A percentile compares a stretch with the other conserved stretches of the same genome.
These are phyloP conservation scores for Trachelus tabidus DNA, from an alignment of 2,888 invertebrate species.

Conservation along the genomic window DNA sequence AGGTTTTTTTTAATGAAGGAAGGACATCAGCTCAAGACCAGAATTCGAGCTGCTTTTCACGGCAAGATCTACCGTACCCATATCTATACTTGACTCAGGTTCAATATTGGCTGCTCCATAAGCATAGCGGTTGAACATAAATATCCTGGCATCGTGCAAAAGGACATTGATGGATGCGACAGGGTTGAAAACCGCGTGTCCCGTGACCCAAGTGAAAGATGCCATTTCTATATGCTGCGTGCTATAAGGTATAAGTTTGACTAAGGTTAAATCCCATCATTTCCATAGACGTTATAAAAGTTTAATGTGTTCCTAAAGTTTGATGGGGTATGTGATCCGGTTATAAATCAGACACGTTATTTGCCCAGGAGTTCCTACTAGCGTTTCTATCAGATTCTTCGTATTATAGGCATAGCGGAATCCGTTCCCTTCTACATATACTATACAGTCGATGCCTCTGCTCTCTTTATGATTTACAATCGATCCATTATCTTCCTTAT, in stretches of 20 bases:
- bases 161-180: conserved; percentile 11
- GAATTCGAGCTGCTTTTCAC: not conserved
- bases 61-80: not conserved
- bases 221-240: not conserved
- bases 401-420: not conserved
- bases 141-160: conserved; percentile 8
- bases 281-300: conserved; percentile 49
- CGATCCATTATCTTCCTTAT: not conserved
- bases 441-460: not conserved
- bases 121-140: not conserved
- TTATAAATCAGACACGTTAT: conserved; percentile 55
- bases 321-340: conserved; percentile 54
- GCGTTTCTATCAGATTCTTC: not conserved
- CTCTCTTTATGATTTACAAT: not conserved
- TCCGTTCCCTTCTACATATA: not conserved
- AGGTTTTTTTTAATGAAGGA: too few relatives aligned
- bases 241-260: not conserved
- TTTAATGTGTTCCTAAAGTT: conserved; percentile 55
- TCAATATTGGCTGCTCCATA: not conserved
- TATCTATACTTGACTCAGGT: not conserved
- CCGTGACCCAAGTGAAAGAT: not conserved
- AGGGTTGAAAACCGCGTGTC: conserved; percentile 8
- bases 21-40: not conserved
- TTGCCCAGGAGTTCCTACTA: conserved; percentile 20
- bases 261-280: conserved; percentile 32